A percentile compares a stretch with the other conserved stretches of the same genome.
phyloP scores from a whole-genome alignment of 2,797 vertebrate species.

The Loris lydekkerianus region DNA sequence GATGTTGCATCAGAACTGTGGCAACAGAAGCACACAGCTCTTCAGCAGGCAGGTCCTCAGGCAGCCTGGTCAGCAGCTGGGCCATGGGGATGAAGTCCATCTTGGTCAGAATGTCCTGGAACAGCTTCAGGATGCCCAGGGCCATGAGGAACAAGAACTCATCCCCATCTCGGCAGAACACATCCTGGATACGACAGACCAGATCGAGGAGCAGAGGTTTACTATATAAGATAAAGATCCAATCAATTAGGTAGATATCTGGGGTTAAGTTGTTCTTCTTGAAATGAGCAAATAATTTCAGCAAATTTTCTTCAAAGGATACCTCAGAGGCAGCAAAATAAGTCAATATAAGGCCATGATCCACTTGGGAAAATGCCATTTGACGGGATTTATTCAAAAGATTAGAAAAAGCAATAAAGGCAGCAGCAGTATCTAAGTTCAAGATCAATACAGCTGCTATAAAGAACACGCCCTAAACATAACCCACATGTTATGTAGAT shows the following conservation, averaged over 20 bases:
- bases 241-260: no score
- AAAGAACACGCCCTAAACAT: conserved; percentile 97
- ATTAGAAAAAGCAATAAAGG: conserved; percentile 97
- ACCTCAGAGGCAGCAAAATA: no score
- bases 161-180: conserved; percentile 97
- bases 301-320: no score
- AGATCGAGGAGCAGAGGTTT: conserved; percentile 96
- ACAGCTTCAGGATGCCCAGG: conserved; percentile 94
- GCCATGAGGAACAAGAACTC: conserved; percentile 97
- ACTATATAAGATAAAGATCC: conserved; percentile 98
- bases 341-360: conserved; percentile 94
- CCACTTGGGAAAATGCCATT: conserved; percentile 97
- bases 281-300: no score
- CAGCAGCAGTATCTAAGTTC: conserved; percentile 96
- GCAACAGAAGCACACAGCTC: conserved; percentile 94
- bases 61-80: conserved; percentile 96
- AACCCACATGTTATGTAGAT: no score
- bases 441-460: conserved; percentile 95
- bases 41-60: conserved; percentile 93
- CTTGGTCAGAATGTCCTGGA: conserved; percentile 95
- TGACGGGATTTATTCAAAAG: conserved; percentile 97
- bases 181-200: conserved; percentile 97
- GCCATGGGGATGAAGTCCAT: conserved; percentile 99
- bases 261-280: no score
- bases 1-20: conserved; percentile 96